phyloP scores from a whole-genome alignment of 2,113 vertebrate species.

The Peromyscus maniculatus region DNA sequence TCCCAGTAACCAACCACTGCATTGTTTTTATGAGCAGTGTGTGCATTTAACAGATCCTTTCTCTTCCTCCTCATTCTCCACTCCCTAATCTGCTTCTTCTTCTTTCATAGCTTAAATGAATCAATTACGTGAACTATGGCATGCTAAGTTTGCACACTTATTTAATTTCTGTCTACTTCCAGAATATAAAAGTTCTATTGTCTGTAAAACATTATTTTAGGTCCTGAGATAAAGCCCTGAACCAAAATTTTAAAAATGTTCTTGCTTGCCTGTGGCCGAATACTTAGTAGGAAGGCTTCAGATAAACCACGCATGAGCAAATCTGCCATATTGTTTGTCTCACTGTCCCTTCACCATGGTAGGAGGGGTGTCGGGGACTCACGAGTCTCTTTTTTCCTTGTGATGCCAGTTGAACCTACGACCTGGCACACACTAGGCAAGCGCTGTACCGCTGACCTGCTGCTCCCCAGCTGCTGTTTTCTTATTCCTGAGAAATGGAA shows the following conservation, averaged over 20 bases:
- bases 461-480: neutral
- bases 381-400: neutral
- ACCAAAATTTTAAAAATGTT: slow-evolving; percentile 22
- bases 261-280: neutral
- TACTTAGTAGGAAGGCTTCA: slow-evolving; percentile 23
- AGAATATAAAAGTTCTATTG: slow-evolving; percentile 6
- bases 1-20: no score
- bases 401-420: neutral
- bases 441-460: neutral
- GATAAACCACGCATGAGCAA: neutral
- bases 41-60: neutral
- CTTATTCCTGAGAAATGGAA: neutral
- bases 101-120: neutral
- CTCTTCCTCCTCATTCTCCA: neutral
- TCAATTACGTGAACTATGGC: neutral
- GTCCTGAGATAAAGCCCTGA: neutral
- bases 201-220: slow-evolving; percentile 18
- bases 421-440: neutral
- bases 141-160: neutral
- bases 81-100: neutral
- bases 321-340: neutral
- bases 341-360: neutral
- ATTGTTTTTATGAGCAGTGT: neutral
- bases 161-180: neutral
- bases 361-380: neutral